phyloP scores from a whole-genome alignment of 2,888 invertebrate genomes.

The Druceiella hillmani region DNA sequence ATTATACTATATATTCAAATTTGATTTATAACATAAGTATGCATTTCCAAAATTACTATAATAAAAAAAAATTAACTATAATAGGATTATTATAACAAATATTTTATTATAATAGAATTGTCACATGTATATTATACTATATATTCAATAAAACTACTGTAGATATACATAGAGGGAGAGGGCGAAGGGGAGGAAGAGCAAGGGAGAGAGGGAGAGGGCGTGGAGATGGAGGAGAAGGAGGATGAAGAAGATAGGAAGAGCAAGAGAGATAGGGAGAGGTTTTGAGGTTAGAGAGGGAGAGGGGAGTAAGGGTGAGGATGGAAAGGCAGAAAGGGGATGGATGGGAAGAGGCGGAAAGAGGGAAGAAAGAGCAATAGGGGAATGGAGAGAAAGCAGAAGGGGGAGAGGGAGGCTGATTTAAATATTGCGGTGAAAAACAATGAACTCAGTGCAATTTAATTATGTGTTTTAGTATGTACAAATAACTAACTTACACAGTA shows the following conservation, averaged over 20 bases:
- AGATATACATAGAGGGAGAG: not conserved
- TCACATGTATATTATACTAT: not conserved
- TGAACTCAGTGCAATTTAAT: too few relatives aligned
- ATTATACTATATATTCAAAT: too few relatives aligned
- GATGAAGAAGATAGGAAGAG: not conserved
- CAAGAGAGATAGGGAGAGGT: not conserved
- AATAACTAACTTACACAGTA: too few relatives aligned
- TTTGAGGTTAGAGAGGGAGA: not conserved
- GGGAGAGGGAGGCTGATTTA: not conserved
- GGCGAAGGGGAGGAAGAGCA: not conserved
- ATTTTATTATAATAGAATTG: too few relatives aligned
- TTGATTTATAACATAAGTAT: too few relatives aligned
- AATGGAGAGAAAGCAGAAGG: not conserved
- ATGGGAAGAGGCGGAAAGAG: not conserved
- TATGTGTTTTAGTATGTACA: too few relatives aligned
- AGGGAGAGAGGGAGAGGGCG: not conserved
- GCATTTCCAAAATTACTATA: too few relatives aligned
- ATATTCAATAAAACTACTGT: not conserved
- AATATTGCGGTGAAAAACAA: too few relatives aligned
- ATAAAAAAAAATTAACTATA: too few relatives aligned
- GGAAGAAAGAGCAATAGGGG: conserved; percentile 1
- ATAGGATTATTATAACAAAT: too few relatives aligned
- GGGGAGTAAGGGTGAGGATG: not conserved
- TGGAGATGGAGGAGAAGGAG: not conserved
- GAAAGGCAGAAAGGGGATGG: conserved; percentile 1